These are phyloP conservation scores for Zoanthus sansibaricus DNA, from an alignment of 92 coral and sea anemone genomes.

Conservation along the genomic window DNA sequence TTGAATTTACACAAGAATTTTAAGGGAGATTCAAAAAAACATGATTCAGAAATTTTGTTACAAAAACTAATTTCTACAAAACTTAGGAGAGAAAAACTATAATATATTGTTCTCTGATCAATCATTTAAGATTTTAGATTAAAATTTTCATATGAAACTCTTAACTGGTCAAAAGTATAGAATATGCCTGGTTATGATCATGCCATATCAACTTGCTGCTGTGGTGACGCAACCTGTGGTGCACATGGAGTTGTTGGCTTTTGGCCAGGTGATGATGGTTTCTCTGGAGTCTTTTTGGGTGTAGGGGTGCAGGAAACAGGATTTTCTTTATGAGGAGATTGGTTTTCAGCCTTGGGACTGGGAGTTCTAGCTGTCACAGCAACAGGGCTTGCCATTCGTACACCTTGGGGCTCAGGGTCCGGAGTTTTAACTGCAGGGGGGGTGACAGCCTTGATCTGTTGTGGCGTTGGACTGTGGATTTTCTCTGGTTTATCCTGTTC, in stretches of 20 bases:
- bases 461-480: constrained; percentile 37
- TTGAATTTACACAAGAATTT: too few species aligned
- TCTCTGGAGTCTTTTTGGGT: neutral
- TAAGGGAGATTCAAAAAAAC: too few species aligned
- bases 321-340: constrained; percentile 50
- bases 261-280: too few species aligned
- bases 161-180: neutral
- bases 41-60: too few species aligned
- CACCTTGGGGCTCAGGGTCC: constrained; percentile 47
- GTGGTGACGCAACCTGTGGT: neutral
- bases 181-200: neutral
- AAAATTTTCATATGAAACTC: neutral
- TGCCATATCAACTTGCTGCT: neutral
- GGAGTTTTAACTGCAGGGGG: constrained; percentile 45
- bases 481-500: constrained; percentile 43
- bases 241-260: too few species aligned
- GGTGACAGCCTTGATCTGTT: constrained; percentile 19
- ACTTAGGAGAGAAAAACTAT: too few species aligned
- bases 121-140: too few species aligned
- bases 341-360: constrained; percentile 68
- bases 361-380: constrained; percentile 56
- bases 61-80: too few species aligned
- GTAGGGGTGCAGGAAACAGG: constrained; percentile 12
- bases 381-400: constrained; percentile 41
- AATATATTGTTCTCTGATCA: too few species aligned